These are phyloP conservation scores for Ophiodon elongatus DNA, from an alignment of 2,113 vertebrate genomes.

Conservation along the genomic window DNA sequence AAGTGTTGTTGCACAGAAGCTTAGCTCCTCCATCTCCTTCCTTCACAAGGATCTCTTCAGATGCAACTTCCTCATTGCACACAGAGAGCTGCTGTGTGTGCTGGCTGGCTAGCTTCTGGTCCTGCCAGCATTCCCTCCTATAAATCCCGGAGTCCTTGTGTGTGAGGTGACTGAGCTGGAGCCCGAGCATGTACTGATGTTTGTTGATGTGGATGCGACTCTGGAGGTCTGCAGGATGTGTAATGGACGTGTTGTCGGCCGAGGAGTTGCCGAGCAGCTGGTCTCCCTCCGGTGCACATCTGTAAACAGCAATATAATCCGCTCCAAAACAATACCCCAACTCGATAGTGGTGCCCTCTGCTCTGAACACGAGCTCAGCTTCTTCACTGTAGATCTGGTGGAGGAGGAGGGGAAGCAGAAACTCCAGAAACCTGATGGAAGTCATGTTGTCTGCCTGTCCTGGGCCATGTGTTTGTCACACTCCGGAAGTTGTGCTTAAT, in stretches of 20 bases:
- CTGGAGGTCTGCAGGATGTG: constrained; percentile 49
- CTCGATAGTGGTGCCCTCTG: constrained; percentile 43
- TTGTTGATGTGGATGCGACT: constrained; percentile 56
- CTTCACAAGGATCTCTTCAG: constrained; percentile 51
- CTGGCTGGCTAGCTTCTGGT: constrained; percentile 22
- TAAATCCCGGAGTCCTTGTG: constrained; percentile 77
- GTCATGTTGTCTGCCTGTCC: constrained; percentile 67
- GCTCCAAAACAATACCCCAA: constrained; percentile 80
- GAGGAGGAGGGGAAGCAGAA: constrained; percentile 69
- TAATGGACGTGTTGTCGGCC: background rate
- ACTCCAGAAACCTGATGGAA: background rate
- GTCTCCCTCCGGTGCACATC: constrained; percentile 54
- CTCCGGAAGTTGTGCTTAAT: constrained; percentile 21
- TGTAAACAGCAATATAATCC: constrained; percentile 79
- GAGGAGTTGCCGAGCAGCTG: constrained; percentile 81
- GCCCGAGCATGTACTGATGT: constrained; percentile 48
- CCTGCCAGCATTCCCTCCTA: constrained; percentile 78
- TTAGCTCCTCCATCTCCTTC: constrained; percentile 32
- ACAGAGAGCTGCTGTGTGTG: constrained; percentile 64
- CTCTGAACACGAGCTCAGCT: constrained; percentile 53
- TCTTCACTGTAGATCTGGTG: constrained; percentile 40
- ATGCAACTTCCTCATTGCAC: constrained; percentile 62
- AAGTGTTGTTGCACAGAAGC: constrained; percentile 66
- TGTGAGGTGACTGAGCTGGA: constrained; percentile 70
- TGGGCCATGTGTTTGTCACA: constrained; percentile 26